Evolutionary conservation across 2,888 invertebrate species (phyloP).

Genomic region (Ariolimax columbianus): DNA sequence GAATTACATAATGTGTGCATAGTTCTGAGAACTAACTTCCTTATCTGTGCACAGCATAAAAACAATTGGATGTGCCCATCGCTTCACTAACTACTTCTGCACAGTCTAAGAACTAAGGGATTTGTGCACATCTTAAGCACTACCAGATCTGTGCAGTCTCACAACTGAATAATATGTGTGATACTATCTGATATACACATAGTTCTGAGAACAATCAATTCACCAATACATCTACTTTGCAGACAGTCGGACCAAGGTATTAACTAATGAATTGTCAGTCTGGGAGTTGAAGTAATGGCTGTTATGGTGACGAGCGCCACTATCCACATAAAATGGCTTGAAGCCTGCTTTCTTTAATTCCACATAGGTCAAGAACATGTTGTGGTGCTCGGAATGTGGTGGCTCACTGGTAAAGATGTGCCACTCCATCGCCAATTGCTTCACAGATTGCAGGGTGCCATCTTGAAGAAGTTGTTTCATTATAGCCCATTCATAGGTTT

Average conservation of each 20-base stretch:
- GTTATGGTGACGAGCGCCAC: slow-evolving; percentile 17
- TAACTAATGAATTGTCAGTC: slow-evolving; percentile 45
- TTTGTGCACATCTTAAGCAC: no score
- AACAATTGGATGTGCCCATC: no score
- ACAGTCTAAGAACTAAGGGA: no score
- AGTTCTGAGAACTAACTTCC: no score
- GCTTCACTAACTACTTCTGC: no score
- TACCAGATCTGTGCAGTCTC: no score
- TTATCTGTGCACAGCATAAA: no score
- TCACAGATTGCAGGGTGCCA: slow-evolving; percentile 31
- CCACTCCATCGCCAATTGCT: slow-evolving; percentile 47
- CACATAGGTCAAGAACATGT: slow-evolving; percentile 44
- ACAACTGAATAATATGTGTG: no score
- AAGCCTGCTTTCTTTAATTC: slow-evolving; percentile 43
- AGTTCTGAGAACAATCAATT: background rate
- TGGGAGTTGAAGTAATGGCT: slow-evolving; percentile 49
- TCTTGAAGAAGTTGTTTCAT: slow-evolving; percentile 37
- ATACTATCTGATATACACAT: background rate
- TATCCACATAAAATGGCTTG: slow-evolving; percentile 35
- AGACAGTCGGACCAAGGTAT: slow-evolving; percentile 14
- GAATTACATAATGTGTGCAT: no score
- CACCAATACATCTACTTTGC: background rate
- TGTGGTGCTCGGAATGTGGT: slow-evolving; percentile 28
- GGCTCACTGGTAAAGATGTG: slow-evolving; percentile 53
- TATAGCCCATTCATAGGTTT: slow-evolving; percentile 55